A percentile compares a stretch with the other conserved stretches of the same genome.
Evolutionary conservation across 2,113 vertebrate genomes (phyloP).

Genomic region (Syrmaticus mikado): DNA sequence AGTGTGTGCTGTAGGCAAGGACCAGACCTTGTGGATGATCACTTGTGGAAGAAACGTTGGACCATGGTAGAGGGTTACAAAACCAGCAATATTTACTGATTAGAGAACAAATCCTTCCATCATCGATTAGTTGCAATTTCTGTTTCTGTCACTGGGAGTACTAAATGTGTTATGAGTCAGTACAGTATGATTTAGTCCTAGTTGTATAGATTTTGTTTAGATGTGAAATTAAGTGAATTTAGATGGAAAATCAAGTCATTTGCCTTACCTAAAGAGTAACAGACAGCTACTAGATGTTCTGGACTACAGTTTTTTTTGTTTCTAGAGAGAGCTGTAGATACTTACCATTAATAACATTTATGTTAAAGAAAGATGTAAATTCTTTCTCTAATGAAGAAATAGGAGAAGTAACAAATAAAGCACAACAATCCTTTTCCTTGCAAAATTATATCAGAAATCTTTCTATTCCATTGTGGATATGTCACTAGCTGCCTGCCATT

Average conservation of each 20-base stretch:
- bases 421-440: not conserved
- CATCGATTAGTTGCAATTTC: not conserved
- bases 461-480: not conserved
- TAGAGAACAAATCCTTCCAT: not conserved
- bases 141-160: not conserved
- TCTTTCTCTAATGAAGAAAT: conserved; percentile 3
- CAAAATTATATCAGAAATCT: not conserved
- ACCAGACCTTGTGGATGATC: not conserved
- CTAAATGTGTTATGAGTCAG: not conserved
- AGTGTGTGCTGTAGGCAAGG: not conserved
- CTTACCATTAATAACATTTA: conserved; percentile 37
- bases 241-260: conserved; percentile 10
- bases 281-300: not conserved
- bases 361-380: conserved; percentile 27
- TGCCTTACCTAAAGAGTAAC: conserved; percentile 5
- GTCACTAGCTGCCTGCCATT: not conserved
- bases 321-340: conserved; percentile 55
- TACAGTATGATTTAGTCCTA: not conserved
- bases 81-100: not conserved
- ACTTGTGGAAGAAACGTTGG: not conserved
- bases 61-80: not conserved
- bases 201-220: not conserved
- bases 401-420: conserved; percentile 20
- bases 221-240: not conserved
- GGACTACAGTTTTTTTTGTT: conserved; percentile 27